phyloP scores from a whole-genome alignment of 2,797 vertebrate species.

The Fistularia tabacaria region DNA sequence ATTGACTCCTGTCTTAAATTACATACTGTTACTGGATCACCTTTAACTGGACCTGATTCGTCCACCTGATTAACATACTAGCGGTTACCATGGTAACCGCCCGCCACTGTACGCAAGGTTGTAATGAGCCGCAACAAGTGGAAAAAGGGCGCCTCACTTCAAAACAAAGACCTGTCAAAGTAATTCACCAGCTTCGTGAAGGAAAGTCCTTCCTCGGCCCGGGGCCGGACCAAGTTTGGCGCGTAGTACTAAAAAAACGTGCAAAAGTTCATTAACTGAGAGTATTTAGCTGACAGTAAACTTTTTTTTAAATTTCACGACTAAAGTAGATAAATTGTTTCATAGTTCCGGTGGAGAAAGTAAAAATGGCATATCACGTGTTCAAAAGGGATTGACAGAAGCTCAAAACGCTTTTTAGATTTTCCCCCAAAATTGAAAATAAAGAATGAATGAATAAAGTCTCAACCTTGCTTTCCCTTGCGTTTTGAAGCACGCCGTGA shows the following conservation, averaged over 20 bases:
- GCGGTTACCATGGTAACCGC: slow-evolving; percentile 55
- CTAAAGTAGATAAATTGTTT: neutral
- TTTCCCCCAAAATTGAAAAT: no score
- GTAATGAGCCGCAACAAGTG: slow-evolving; percentile 66
- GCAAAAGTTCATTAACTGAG: neutral
- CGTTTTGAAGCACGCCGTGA: no score
- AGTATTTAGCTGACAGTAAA: no score
- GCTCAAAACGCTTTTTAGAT: no score
- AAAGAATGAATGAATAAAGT: no score
- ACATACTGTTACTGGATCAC: neutral
- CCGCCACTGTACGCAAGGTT: slow-evolving; percentile 17
- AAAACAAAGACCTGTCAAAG: slow-evolving; percentile 64
- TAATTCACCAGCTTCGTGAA: slow-evolving; percentile 1
- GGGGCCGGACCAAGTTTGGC: no score
- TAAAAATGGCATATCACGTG: neutral
- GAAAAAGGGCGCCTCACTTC: slow-evolving; percentile 49
- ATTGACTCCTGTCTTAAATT: no score
- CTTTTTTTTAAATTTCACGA: neutral
- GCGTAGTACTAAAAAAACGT: no score
- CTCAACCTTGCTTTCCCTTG: no score
- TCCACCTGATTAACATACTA: slow-evolving; percentile 25
- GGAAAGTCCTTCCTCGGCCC: no score
- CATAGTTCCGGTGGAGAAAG: neutral
- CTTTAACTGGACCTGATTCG: slow-evolving; percentile 8
- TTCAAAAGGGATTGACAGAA: neutral